A percentile compares a stretch with the other conserved stretches of the same genome.
These are phyloP conservation scores for Thomomys bottae DNA, from an alignment of 2,113 vertebrate genomes.

Conservation along the genomic window DNA sequence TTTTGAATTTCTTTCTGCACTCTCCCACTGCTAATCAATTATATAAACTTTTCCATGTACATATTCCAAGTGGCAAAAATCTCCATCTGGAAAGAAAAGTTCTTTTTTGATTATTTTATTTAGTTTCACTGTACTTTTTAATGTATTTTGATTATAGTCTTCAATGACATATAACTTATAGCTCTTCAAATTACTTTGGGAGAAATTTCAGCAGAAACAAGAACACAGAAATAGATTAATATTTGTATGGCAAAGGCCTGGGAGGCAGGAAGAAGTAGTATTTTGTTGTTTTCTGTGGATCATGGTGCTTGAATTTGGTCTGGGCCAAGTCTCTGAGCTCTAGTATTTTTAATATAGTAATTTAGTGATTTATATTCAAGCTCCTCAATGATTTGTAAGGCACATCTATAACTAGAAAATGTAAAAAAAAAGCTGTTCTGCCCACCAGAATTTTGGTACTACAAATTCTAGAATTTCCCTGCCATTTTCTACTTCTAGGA, in stretches of 20 bases:
- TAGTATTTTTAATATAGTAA: too few species aligned
- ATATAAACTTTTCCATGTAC: not conserved
- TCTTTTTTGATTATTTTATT: constrained; percentile 44
- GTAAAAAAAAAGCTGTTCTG: not conserved
- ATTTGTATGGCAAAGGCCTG: not conserved
- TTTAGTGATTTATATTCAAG: not conserved
- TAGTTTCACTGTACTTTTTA: constrained; percentile 27
- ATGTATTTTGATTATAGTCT: not conserved
- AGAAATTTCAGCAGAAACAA: constrained; percentile 41
- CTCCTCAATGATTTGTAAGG: not conserved
- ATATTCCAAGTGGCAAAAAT: not conserved
- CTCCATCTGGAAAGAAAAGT: constrained; percentile 8
- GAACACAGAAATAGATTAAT: not conserved
- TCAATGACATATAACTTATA: constrained; percentile 26
- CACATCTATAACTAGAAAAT: not conserved
- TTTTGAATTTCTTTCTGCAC: not conserved
- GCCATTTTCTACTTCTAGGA: not conserved
- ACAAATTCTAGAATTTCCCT: not conserved
- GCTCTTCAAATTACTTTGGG: constrained; percentile 38
- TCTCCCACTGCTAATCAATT: not conserved
- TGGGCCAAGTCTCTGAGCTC: too few species aligned
- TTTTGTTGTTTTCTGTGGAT: too few species aligned
- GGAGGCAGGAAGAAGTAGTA: not conserved
- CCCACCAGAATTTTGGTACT: not conserved
- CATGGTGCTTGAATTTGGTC: too few species aligned